Conservation (phyloP, 2,113 vertebrate genomes). For the Motacilla tschutschensis region DNA sequence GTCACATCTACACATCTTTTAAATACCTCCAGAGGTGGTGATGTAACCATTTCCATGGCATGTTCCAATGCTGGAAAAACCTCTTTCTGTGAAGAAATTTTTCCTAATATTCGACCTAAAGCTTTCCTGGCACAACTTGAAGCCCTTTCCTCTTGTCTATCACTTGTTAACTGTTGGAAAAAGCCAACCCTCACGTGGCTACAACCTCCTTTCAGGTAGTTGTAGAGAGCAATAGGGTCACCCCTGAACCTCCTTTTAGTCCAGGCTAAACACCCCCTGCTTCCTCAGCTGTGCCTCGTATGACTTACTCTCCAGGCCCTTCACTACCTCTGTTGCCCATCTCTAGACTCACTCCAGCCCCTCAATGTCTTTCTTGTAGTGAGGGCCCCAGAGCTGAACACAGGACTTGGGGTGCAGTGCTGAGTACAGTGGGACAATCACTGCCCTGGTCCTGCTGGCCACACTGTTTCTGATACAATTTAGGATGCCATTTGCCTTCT, state of each 20-base stretch:
- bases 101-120: background rate
- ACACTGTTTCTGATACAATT: background rate
- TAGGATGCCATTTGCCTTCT: background rate
- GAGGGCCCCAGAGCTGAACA: background rate
- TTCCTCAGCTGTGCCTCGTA: background rate
- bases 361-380: background rate
- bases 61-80: background rate
- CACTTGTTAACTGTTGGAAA: background rate
- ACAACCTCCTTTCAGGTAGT: background rate
- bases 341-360: background rate
- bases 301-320: background rate
- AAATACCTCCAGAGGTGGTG: background rate
- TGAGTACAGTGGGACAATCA: background rate
- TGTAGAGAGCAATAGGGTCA: background rate
- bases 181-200: fast-evolving
- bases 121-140: background rate
- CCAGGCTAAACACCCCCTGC: background rate
- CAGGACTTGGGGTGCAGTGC: fast-evolving
- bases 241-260: background rate
- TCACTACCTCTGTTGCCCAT: background rate
- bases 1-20: background rate
- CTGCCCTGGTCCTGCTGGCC: background rate
- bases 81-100: background rate
- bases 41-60: background rate
- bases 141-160: background rate